Evolutionary conservation across 2,797 vertebrate species (phyloP).

Genomic region (Platalea minor): DNA sequence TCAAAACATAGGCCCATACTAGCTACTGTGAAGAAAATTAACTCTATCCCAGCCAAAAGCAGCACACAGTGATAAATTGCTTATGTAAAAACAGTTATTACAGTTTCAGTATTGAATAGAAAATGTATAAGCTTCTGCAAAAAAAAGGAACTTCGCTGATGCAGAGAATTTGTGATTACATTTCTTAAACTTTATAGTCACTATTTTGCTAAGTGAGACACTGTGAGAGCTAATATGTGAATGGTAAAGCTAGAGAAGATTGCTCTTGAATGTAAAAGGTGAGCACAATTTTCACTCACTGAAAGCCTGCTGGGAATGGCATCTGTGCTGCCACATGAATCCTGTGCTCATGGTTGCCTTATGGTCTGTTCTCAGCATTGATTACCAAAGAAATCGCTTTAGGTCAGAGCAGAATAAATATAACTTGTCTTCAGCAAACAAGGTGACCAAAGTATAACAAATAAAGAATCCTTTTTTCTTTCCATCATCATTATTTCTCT

Average conservation of each 20-base stretch:
- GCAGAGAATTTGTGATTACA: neutral
- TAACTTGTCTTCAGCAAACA: neutral
- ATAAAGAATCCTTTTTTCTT: neutral
- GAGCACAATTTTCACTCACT: neutral
- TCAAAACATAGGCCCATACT: too few species aligned
- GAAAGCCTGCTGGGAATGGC: neutral
- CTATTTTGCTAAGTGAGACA: neutral
- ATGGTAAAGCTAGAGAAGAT: neutral
- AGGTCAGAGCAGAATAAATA: neutral
- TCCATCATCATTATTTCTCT: neutral
- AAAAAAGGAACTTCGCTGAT: neutral
- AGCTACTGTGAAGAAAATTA: too few species aligned
- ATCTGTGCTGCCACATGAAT: neutral
- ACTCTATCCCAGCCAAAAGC: too few species aligned
- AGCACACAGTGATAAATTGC: neutral
- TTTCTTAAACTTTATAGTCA: neutral
- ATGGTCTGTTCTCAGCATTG: neutral
- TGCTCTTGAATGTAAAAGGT: slow-evolving; percentile 12
- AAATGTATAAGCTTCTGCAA: neutral
- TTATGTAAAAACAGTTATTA: neutral
- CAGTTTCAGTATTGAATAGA: neutral
- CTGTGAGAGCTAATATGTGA: neutral
- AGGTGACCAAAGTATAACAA: neutral
- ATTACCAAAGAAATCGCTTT: slow-evolving; percentile 12
- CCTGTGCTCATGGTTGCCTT: neutral